Evolutionary conservation across 1,140 invertebrate genomes (phyloP).

Genomic region (Lasioglossum baleicum): DNA sequence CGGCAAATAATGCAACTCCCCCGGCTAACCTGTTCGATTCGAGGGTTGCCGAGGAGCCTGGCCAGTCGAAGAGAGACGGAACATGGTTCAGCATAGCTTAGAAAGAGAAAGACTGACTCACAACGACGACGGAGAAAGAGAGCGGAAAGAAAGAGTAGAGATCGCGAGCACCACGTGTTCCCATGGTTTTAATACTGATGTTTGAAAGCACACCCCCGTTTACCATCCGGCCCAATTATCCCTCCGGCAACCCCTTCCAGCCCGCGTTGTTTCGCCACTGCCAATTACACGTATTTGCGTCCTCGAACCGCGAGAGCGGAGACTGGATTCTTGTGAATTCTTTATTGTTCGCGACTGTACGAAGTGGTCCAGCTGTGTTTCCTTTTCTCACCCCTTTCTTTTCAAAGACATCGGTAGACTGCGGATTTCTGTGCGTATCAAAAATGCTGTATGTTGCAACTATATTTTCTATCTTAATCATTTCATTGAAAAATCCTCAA

Average conservation of each 20-base stretch:
- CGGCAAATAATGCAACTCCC: slow-evolving; percentile 72
- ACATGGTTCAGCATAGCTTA: not conserved
- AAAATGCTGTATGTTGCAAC: no score
- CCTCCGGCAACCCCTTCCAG: slow-evolving; percentile 48
- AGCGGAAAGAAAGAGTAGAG: not conserved
- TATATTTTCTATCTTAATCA: no score
- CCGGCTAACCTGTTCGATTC: slow-evolving; percentile 63
- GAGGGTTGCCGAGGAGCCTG: slow-evolving; percentile 9
- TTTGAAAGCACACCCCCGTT: slow-evolving; percentile 58
- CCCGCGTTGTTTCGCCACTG: slow-evolving; percentile 44
- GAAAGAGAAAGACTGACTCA: not conserved
- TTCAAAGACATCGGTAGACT: no score
- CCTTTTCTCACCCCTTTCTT: not conserved
- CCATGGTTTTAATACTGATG: slow-evolving; percentile 58
- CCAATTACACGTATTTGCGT: slow-evolving; percentile 59
- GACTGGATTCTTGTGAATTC: slow-evolving; percentile 50
- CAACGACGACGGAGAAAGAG: not conserved
- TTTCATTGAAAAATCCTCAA: no score
- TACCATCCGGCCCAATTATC: slow-evolving; percentile 66
- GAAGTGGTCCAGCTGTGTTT: slow-evolving; percentile 28
- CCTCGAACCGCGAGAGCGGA: slow-evolving; percentile 30
- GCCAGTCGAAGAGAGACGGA: not conserved
- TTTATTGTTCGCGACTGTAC: slow-evolving; percentile 43
- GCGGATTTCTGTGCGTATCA: no score
- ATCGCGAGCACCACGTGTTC: slow-evolving; percentile 50